A percentile compares a stretch with the other conserved stretches of the same genome.
Evolutionary conservation across 2,888 invertebrate species (phyloP).

Genomic region (Sycophila texana): DNA sequence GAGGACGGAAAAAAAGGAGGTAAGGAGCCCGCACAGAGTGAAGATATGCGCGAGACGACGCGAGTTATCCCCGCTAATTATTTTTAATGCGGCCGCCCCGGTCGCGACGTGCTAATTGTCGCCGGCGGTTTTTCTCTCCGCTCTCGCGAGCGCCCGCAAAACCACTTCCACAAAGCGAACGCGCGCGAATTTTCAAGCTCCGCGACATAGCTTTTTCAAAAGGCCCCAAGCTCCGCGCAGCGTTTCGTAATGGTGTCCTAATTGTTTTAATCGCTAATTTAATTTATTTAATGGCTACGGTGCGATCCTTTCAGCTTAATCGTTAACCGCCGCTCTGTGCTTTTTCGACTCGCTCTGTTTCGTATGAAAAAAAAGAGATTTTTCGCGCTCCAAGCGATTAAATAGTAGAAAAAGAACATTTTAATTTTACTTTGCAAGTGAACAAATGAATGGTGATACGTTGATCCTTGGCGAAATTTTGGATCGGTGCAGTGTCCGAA

Average conservation of each 20-base stretch:
- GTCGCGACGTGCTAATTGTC: conserved; percentile 53
- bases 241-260: conserved; percentile 37
- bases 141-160: conserved; percentile 2
- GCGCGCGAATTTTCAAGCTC: conserved; percentile 43
- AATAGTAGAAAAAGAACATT: no score
- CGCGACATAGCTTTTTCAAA: conserved; percentile 22
- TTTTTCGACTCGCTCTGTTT: neutral
- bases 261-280: conserved; percentile 41
- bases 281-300: conserved; percentile 39
- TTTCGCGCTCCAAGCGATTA: no score
- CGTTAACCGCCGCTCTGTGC: neutral
- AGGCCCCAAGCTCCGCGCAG: neutral
- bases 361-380: no score
- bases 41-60: conserved; percentile 46
- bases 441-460: no score
- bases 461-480: no score
- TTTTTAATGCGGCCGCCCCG: conserved; percentile 56
- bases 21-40: neutral
- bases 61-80: conserved; percentile 54
- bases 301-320: neutral
- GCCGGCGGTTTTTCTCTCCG: conserved; percentile 25
- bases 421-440: no score
- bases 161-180: conserved; percentile 34
- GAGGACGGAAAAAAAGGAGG: neutral
- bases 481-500: no score